phyloP scores from a whole-genome alignment of 2,888 invertebrate species.

The Oegoconia quadripuncta region DNA sequence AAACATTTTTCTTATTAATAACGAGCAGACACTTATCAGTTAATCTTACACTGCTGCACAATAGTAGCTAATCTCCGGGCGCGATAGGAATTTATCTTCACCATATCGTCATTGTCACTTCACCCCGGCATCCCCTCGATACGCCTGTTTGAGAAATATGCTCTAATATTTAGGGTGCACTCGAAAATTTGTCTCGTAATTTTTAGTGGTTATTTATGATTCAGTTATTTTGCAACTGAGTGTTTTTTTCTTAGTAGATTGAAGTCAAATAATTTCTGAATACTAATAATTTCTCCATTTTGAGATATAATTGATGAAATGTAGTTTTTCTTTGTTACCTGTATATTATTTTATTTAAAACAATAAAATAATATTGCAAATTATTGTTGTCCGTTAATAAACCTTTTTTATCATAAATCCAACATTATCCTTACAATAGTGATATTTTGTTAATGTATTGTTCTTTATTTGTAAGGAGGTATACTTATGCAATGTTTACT shows the following conservation, averaged over 20 bases:
- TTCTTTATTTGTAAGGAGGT: no score
- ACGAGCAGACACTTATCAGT: constrained; percentile 74
- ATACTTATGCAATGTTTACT: no score
- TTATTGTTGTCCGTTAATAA: no score
- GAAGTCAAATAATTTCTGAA: no score
- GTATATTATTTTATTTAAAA: no score
- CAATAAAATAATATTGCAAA: no score
- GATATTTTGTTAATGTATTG: no score
- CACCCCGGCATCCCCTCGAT: constrained; percentile 39
- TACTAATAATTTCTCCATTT: no score
- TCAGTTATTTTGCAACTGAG: constrained; percentile 8
- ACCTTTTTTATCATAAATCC: no score
- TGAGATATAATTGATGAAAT: no score
- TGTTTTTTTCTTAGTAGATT: neutral
- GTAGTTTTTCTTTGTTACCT: no score
- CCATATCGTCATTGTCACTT: constrained; percentile 59
- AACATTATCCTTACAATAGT: no score
- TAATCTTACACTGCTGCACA: constrained; percentile 73
- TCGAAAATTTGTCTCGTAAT: constrained; percentile 29
- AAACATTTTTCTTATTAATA: constrained; percentile 73
- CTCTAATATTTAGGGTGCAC: constrained; percentile 40
- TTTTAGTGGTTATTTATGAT: constrained; percentile 17
- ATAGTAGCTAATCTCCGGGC: constrained; percentile 69
- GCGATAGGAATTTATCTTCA: constrained; percentile 60
- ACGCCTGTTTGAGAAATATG: constrained; percentile 36